These are phyloP conservation scores for Sus scrofa DNA, from an alignment of 2,113 vertebrate species.

Conservation along the genomic window T2T-Sscrofa CM000812.6:167341001-167341500, in stretches of 20 bases:
- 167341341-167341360: neutral
- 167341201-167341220: neutral
- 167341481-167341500: constrained; percentile 8
- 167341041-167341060: neutral
- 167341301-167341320: fast-evolving
- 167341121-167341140: neutral
- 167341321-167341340: neutral
- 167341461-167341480: neutral
- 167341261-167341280: neutral
- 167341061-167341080: neutral
- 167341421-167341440: neutral
- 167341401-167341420: neutral
- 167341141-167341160: neutral
- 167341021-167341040: neutral
- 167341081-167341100: neutral
- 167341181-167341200: neutral
- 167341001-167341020: neutral
- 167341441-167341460: neutral
- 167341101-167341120: neutral
- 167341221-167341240: neutral
- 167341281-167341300: neutral
- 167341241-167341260: neutral
- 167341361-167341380: neutral
- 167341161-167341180: neutral
- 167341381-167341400: neutral